Percentiles rank a stretch among this genome's conserved stretches.
phyloP scores from a whole-genome alignment of 2,888 invertebrate genomes.

The Drosophila diplacantha region DNA sequence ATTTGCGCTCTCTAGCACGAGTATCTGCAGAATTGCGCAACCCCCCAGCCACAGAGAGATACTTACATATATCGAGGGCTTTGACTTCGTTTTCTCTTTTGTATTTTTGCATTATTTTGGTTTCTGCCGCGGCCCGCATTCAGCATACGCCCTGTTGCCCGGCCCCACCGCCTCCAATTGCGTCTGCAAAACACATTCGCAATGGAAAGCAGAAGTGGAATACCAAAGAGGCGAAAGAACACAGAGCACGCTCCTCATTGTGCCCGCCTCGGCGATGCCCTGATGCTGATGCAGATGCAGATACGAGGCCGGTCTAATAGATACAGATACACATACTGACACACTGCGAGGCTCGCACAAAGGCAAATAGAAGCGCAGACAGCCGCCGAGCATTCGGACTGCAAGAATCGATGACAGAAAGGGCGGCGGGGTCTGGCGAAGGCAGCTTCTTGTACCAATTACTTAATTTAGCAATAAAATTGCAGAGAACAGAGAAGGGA shows the following conservation, averaged over 20 bases:
- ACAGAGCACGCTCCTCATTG: slow-evolving; percentile 38
- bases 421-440: neutral
- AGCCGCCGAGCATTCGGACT: slow-evolving; percentile 47
- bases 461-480: slow-evolving; percentile 69
- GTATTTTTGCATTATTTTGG: slow-evolving; percentile 42
- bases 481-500: slow-evolving; percentile 44
- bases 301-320: slow-evolving; percentile 22
- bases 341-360: slow-evolving; percentile 21
- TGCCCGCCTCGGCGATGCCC: slow-evolving; percentile 24
- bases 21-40: slow-evolving; percentile 40
- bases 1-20: slow-evolving; percentile 4
- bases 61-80: slow-evolving; percentile 22
- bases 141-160: slow-evolving; percentile 21
- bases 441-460: slow-evolving; percentile 60
- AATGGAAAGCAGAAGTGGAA: slow-evolving; percentile 30
- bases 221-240: slow-evolving; percentile 16
- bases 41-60: slow-evolving; percentile 2
- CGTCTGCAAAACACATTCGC: slow-evolving; percentile 40
- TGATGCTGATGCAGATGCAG: slow-evolving; percentile 22
- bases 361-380: slow-evolving; percentile 35
- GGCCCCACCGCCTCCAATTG: slow-evolving; percentile 6
- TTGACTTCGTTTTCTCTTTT: slow-evolving; percentile 48
- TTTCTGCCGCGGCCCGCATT: slow-evolving; percentile 51
- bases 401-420: slow-evolving; percentile 54
- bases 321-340: slow-evolving; percentile 30